Evolutionary conservation across 2,113 vertebrate species (phyloP).

Genomic region (Scalopus aquaticus): DNA sequence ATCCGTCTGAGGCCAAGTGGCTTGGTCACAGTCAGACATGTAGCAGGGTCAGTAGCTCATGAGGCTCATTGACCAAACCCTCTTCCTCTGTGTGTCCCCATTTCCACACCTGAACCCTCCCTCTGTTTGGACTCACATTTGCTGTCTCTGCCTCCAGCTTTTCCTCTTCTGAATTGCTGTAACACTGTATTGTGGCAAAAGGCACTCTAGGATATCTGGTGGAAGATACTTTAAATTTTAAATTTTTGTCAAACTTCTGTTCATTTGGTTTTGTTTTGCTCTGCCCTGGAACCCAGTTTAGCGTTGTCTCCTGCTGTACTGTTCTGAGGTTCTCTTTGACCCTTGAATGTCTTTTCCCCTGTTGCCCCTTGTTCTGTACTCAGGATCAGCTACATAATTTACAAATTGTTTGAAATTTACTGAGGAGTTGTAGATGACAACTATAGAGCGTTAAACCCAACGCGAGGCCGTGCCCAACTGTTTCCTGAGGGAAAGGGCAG

Average conservation of each 20-base stretch:
- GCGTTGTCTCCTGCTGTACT: constrained; percentile 4
- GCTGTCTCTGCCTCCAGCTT: neutral
- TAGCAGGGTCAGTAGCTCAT: constrained; percentile 44
- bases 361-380: constrained; percentile 15
- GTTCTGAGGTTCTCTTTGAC: constrained; percentile 13
- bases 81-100: neutral
- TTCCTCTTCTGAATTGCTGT: constrained; percentile 40
- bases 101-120: neutral
- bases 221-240: constrained; percentile 17
- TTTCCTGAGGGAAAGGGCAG: neutral
- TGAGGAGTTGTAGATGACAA: neutral
- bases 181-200: constrained; percentile 21
- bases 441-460: constrained; percentile 18
- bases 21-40: constrained; percentile 35
- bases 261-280: neutral
- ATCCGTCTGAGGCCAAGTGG: neutral
- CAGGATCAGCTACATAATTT: constrained; percentile 15
- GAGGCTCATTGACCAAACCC: constrained; percentile 39
- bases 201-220: neutral
- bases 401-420: neutral
- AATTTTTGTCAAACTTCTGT: neutral
- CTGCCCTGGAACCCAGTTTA: neutral
- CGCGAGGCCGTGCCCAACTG: neutral
- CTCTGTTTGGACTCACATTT: neutral
- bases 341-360: neutral